Base-by-base conservation (phyloP, 2,797 vertebrate genomes). In the Setipinna tenuifilis region DNA sequence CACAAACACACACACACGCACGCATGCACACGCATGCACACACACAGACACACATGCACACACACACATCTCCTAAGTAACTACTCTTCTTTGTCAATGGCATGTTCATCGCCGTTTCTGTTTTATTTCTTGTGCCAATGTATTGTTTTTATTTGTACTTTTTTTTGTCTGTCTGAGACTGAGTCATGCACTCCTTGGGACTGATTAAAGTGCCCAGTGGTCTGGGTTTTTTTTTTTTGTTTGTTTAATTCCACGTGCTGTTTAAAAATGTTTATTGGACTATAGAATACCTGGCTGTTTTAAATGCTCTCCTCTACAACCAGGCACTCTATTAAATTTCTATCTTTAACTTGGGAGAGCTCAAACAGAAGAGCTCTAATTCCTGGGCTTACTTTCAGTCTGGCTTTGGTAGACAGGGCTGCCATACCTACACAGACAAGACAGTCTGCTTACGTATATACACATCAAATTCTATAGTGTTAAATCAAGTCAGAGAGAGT, bases 261-360 rank as follows among this genome's bases (percentile, higher is more conserved):
- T 59, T 58, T 21, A 54, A 54, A 54, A 5, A 59, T 59, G 58
- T 78, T 78, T 78, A 78, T 44, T 78, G 71, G 35, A 44, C 71
- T 44, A 35, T 21, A 35, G 14, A 71, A 71, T 71, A 31, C 28
- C 65, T 78, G 41, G 31, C 71, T 41, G 31, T 3, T 16, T 78
- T 44, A 19, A 78, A 78, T 78, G 71, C 17, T 21, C 71, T 44
- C 71, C 35, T 78, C 31, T 19, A 31, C 19, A 2, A 31, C 16
- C 71, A 44, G 71, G 19, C 71, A 78, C 35, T 78, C 31, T 71
- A 35, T 71, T 71, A 71, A 19, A 71, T 71, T 3, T 71, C 68
- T 78, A 44, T 44, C 35, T 78, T 44, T 78, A 78, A 78, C 71
- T 41, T 35, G 4, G 31, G 5, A 78, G 16, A 78, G 17, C 71